Conservation (phyloP, 1,140 invertebrate species). For the Drosophila setifemur region DNA sequence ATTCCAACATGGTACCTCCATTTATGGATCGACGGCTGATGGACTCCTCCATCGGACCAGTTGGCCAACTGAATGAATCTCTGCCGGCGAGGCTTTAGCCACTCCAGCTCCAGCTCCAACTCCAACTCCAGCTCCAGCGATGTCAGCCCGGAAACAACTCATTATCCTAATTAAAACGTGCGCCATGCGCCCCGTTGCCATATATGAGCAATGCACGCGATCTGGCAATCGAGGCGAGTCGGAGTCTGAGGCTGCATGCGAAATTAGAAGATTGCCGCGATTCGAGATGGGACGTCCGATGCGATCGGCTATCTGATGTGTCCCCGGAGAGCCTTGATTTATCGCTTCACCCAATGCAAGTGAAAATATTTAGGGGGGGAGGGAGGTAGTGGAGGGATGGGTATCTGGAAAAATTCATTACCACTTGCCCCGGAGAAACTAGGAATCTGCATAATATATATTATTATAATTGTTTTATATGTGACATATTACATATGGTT, state of each 20-base stretch:
- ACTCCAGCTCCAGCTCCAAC: background rate
- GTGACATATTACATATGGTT: too few relatives aligned
- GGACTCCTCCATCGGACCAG: slow-evolving; percentile 6
- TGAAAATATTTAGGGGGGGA: slow-evolving; percentile 4
- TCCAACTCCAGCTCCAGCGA: slow-evolving; percentile 12
- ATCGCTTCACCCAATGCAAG: slow-evolving; percentile 9
- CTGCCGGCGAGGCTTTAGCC: background rate
- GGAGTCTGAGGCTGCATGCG: slow-evolving; percentile 63
- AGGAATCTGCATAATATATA: too few relatives aligned
- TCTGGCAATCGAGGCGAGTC: slow-evolving; percentile 70
- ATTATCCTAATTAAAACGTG: slow-evolving; percentile 82
- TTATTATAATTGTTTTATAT: too few relatives aligned
- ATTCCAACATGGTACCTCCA: slow-evolving; percentile 64
- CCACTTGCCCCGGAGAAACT: too few relatives aligned
- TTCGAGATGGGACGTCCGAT: slow-evolving; percentile 40
- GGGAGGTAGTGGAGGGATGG: too few relatives aligned
- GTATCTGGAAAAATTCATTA: too few relatives aligned
- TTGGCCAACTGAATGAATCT: slow-evolving; percentile 39
- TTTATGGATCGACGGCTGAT: slow-evolving; percentile 41
- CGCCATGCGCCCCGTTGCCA: slow-evolving; percentile 72
- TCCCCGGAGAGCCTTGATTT: slow-evolving; percentile 23
- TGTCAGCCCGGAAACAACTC: slow-evolving; percentile 78
- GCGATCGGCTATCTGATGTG: slow-evolving; percentile 27
- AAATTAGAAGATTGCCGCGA: slow-evolving; percentile 63
- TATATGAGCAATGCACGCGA: slow-evolving; percentile 79